Evolutionary conservation across 2,797 vertebrate genomes (phyloP).

Genomic region (Sebastes matsubarae): DNA sequence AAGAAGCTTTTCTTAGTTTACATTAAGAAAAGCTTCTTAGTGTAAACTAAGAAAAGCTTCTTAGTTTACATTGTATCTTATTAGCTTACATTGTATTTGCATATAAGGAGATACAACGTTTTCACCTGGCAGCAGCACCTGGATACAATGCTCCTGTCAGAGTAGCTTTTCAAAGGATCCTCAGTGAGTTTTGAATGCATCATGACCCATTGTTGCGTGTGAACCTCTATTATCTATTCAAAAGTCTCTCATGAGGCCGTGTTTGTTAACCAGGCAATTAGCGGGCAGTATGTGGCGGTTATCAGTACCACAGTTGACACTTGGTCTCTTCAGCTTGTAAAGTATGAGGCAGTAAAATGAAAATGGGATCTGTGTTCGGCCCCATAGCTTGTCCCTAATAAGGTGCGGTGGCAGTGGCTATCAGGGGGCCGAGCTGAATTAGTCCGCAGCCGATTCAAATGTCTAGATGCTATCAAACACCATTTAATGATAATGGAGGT

Average conservation of each 20-base stretch:
- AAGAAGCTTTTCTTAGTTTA: no score
- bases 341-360: constrained; percentile 76
- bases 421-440: constrained; percentile 62
- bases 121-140: neutral
- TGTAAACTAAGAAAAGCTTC: no score
- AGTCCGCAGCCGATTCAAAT: constrained; percentile 74
- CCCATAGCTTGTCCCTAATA: constrained; percentile 74
- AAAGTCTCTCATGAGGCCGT: constrained; percentile 63
- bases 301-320: constrained; percentile 67
- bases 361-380: constrained; percentile 63
- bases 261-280: constrained; percentile 75
- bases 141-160: neutral
- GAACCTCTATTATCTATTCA: constrained; percentile 69
- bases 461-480: constrained; percentile 71
- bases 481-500: constrained; percentile 75
- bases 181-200: constrained; percentile 41
- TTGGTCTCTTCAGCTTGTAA: constrained; percentile 59
- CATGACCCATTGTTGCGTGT: constrained; percentile 43
- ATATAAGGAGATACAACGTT: neutral
- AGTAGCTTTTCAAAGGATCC: constrained; percentile 26
- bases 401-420: constrained; percentile 66
- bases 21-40: no score
- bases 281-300: constrained; percentile 57
- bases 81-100: no score
- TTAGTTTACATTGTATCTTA: no score